These are phyloP conservation scores for Stigmatopora nigra DNA, from an alignment of 2,113 vertebrate species.

Conservation along the genomic window DNA sequence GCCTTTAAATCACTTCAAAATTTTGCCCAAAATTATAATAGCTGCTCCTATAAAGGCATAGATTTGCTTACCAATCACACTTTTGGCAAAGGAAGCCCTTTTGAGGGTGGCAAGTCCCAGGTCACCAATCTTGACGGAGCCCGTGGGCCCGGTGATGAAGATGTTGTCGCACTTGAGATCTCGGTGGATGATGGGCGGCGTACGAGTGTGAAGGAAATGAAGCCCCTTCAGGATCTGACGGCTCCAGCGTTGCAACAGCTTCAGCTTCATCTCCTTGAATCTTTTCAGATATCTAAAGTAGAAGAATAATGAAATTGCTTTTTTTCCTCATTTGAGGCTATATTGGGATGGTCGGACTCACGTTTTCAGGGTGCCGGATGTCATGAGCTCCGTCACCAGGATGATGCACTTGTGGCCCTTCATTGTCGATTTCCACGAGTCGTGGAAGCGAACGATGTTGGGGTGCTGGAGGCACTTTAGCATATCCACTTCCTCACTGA, in stretches of 20 bases:
- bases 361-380: slow-evolving; percentile 96
- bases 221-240: slow-evolving; percentile 92
- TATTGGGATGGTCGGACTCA: slow-evolving; percentile 57
- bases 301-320: neutral
- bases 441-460: slow-evolving; percentile 96
- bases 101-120: slow-evolving; percentile 94
- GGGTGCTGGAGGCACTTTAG: slow-evolving; percentile 95
- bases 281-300: slow-evolving; percentile 84
- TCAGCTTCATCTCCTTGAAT: slow-evolving; percentile 96
- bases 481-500: slow-evolving; percentile 98
- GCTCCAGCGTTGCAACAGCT: slow-evolving; percentile 96
- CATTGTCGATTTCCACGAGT: slow-evolving; percentile 91
- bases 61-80: slow-evolving; percentile 81
- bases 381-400: slow-evolving; percentile 96
- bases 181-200: slow-evolving; percentile 92
- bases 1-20: neutral
- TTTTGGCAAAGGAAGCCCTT: slow-evolving; percentile 96
- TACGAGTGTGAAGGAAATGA: slow-evolving; percentile 92
- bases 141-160: slow-evolving; percentile 95
- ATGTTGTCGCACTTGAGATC: slow-evolving; percentile 99
- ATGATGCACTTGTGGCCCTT: slow-evolving; percentile 94
- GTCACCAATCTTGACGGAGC: slow-evolving; percentile 95
- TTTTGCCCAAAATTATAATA: too few species aligned
- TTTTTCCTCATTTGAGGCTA: neutral
- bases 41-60: too few species aligned